phyloP scores from a whole-genome alignment of 2,113 vertebrate genomes.

The Microtus oregoni region DNA sequence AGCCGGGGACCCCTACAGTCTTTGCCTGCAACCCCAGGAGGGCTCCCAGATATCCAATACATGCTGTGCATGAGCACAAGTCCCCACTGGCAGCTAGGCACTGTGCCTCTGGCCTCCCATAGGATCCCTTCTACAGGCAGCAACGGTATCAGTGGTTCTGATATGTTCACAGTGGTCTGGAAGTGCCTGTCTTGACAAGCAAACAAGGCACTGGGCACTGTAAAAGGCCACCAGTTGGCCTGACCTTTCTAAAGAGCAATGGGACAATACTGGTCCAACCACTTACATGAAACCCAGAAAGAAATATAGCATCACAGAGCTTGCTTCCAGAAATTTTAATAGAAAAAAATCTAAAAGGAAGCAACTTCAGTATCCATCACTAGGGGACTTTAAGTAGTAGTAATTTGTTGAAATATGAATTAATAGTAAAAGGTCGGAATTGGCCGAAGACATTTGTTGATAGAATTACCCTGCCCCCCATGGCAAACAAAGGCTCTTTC shows the following conservation, averaged over 20 bases:
- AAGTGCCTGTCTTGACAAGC: not conserved
- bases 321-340: not conserved
- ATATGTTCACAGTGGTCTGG: not conserved
- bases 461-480: not conserved
- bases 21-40: not conserved
- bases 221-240: not conserved
- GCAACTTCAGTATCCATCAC: not conserved
- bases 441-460: not conserved
- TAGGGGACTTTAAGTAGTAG: not conserved
- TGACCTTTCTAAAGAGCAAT: not conserved
- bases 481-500: not conserved
- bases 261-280: not conserved
- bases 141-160: not conserved
- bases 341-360: not conserved
- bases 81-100: not conserved
- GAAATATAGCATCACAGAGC: not conserved
- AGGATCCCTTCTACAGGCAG: too few relatives aligned
- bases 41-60: rapidly evolving
- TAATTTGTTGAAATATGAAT: not conserved
- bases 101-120: rapidly evolving
- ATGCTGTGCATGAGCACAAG: too few relatives aligned
- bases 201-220: not conserved
- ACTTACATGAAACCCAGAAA: not conserved
- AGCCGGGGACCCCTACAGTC: not conserved
- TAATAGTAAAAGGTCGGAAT: not conserved